Conservation (phyloP, 2,888 invertebrate genomes). For the Acheta domesticus region DNA sequence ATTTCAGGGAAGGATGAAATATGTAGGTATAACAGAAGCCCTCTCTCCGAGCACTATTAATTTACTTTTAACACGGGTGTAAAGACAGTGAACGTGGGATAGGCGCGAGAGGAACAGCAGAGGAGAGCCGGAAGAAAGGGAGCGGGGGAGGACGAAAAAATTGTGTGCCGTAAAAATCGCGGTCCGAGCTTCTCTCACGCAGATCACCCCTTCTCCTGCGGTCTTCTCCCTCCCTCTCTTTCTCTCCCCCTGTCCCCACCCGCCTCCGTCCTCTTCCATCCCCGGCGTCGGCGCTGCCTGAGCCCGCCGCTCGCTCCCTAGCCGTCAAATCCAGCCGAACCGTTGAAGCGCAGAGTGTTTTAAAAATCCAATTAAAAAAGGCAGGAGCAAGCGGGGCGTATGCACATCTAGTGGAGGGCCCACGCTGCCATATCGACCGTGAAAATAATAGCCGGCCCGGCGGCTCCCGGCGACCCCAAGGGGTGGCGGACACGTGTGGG, state of each 20-base stretch:
- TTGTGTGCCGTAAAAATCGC: neutral
- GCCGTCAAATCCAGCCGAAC: slow-evolving; percentile 31
- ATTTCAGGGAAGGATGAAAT: neutral
- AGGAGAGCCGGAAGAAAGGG: neutral
- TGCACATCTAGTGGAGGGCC: slow-evolving; percentile 21
- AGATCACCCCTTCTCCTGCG: neutral
- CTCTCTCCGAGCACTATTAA: neutral
- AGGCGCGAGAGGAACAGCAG: neutral
- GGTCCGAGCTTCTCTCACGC: slow-evolving; percentile 18
- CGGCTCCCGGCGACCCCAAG: neutral
- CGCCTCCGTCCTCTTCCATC: neutral
- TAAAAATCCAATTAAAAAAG: slow-evolving; percentile 34
- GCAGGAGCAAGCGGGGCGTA: slow-evolving; percentile 25
- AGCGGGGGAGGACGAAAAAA: neutral
- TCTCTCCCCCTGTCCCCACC: neutral
- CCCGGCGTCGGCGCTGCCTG: neutral
- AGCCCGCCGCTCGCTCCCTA: neutral
- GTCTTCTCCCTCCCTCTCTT: neutral
- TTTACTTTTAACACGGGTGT: slow-evolving; percentile 2
- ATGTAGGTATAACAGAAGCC: neutral
- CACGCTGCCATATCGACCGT: slow-evolving; percentile 27
- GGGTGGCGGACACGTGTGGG: neutral
- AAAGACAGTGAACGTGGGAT: neutral
- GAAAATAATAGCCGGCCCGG: slow-evolving; percentile 27
- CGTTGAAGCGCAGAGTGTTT: slow-evolving; percentile 31